A percentile compares a stretch with the other conserved stretches of the same genome.
These are phyloP conservation scores for Artemisiospiza belli DNA, from an alignment of 2,113 vertebrate genomes.

Conservation along the genomic window DNA sequence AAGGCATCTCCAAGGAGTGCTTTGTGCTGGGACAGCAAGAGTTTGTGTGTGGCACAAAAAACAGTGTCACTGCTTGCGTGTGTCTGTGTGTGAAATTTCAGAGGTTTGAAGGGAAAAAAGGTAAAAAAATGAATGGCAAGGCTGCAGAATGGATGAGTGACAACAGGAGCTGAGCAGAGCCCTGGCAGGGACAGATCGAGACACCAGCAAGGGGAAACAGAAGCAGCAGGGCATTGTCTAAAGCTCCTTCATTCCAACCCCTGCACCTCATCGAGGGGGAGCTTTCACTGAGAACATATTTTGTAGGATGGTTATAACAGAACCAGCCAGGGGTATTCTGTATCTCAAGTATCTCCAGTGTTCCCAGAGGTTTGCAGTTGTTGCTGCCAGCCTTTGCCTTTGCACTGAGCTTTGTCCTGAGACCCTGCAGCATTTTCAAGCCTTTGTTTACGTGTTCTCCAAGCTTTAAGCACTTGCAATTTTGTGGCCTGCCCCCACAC, in stretches of 20 bases:
- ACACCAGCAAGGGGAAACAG: neutral
- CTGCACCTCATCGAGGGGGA: neutral
- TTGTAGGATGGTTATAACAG: neutral
- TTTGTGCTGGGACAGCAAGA: neutral
- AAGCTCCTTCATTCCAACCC: neutral
- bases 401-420: neutral
- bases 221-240: neutral
- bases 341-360: neutral
- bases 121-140: neutral
- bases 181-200: neutral
- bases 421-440: neutral
- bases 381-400: neutral
- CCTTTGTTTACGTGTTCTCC: conserved; percentile 52
- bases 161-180: neutral
- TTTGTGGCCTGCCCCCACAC: conserved; percentile 54
- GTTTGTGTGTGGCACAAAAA: neutral
- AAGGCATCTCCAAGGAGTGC: neutral
- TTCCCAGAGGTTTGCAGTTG: neutral
- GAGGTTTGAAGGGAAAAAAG: neutral
- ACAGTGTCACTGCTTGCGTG: accelerated
- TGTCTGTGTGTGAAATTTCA: neutral
- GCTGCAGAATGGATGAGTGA: neutral
- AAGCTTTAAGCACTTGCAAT: conserved; percentile 59
- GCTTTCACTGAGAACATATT: neutral
- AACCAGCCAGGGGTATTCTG: neutral